Evolutionary conservation across 2,797 vertebrate species (phyloP), one percentile per base, ranked within the genome.

Genomic region (Telmatherina bonti): DNA sequence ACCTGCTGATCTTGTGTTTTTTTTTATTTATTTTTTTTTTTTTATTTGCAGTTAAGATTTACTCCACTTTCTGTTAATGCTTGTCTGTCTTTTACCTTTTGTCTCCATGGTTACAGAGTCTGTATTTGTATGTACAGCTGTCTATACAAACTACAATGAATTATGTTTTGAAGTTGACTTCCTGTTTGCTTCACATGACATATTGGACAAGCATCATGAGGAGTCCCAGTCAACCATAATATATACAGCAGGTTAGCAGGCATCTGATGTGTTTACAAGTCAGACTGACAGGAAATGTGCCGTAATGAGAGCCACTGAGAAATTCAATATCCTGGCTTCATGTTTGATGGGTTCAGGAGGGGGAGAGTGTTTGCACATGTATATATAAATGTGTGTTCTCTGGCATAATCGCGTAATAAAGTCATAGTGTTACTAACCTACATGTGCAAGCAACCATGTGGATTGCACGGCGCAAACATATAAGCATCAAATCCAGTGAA

Each of bases 311-410:
- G 72, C 69, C 72, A 13, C 26, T 2, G 9, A 47, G 24, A 69
- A 73, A 81, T 83, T 76, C 73, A 85, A 88, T 89, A 88, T 89
- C 85, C 85, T 89, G 87, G 64, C 57, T 16, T 38, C 27, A 29
- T 73, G 67, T 83, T 45, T 74, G 51, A 16, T 56, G 62, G n/a
- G 2, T 31, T 43, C 36, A 22, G 3, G 62, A 43, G 12, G 11
- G 58, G 45, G 36, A 73, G 60, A 38, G 33, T 85, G 81, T 87
- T 81, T 84, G 66, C 76, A 62, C 66, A 43, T 8, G 1, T 49
- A 22, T 47, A 27, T 41, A 52, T 26, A 33, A 43, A 20, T 36
- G 72, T 70, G 53, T 70, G 49, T 67, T 57, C 72, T 67, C 55
- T 35, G 43, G 68, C 53, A 51, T 77, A 30, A 47, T 33, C 3